phyloP scores from a whole-genome alignment of 2,113 vertebrate genomes.

The Scomber scombrus region DNA sequence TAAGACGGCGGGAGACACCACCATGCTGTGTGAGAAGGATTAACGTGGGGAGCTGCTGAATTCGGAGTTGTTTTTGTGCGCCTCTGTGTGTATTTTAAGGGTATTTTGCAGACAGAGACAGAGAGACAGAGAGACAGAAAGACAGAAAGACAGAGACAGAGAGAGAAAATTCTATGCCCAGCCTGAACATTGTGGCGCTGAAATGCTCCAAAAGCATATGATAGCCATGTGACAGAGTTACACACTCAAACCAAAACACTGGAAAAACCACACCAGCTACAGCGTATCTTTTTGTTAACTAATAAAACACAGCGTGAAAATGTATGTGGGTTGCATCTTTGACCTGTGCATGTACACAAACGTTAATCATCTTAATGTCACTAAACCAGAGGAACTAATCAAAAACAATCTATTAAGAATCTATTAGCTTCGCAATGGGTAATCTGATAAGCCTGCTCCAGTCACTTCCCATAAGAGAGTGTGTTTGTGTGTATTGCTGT shows the following conservation, averaged over 20 bases:
- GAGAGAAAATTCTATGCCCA: neutral
- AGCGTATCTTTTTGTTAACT: neutral
- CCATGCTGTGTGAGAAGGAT: slow-evolving; percentile 54
- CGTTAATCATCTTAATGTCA: slow-evolving; percentile 72
- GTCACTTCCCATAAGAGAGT: slow-evolving; percentile 62
- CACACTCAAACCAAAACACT: slow-evolving; percentile 6
- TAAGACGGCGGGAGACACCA: slow-evolving; percentile 27
- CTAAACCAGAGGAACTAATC: slow-evolving; percentile 77
- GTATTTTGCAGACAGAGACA: slow-evolving; percentile 1
- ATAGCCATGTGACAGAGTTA: slow-evolving; percentile 29
- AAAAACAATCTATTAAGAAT: slow-evolving; percentile 81
- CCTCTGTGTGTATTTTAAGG: slow-evolving; percentile 8
- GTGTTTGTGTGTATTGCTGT: slow-evolving; percentile 18
- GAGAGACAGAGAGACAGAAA: neutral
- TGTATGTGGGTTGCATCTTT: neutral
- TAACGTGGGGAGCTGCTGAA: slow-evolving; percentile 35
- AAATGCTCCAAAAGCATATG: slow-evolving; percentile 44
- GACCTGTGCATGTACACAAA: slow-evolving; percentile 25
- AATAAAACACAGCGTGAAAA: slow-evolving; percentile 28
- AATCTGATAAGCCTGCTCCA: slow-evolving; percentile 80
- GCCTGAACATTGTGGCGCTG: slow-evolving; percentile 11
- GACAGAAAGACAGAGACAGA: neutral
- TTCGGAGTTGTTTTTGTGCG: slow-evolving; percentile 32
- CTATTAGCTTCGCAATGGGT: slow-evolving; percentile 76
- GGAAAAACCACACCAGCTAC: neutral